phyloP scores from a whole-genome alignment of 2,113 vertebrate species.

The Heliornis fulica region DNA sequence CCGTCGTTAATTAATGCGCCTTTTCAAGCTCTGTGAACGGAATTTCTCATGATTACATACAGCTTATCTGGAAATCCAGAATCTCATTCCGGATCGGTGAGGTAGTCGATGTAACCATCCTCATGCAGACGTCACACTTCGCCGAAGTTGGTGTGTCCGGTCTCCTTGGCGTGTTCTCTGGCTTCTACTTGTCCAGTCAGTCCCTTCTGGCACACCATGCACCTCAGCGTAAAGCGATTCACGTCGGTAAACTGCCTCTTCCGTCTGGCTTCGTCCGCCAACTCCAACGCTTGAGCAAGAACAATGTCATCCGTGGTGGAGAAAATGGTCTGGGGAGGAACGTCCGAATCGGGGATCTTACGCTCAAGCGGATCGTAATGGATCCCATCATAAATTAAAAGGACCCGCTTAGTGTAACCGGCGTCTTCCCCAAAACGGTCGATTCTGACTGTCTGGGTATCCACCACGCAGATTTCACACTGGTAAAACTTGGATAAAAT shows the following conservation, averaged over 20 bases:
- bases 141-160: slow-evolving; percentile 94
- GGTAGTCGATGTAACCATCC: slow-evolving; percentile 82
- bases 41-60: slow-evolving; percentile 55
- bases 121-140: slow-evolving; percentile 82
- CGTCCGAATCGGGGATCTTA: slow-evolving; percentile 73
- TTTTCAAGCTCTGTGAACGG: slow-evolving; percentile 66
- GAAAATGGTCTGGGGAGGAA: slow-evolving; percentile 93
- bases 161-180: slow-evolving; percentile 94
- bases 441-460: slow-evolving; percentile 93
- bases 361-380: slow-evolving; percentile 95
- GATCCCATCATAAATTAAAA: slow-evolving; percentile 96
- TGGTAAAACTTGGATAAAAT: slow-evolving; percentile 96
- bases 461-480: slow-evolving; percentile 97
- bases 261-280: slow-evolving; percentile 91
- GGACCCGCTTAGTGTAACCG: slow-evolving; percentile 87
- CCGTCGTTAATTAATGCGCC: slow-evolving; percentile 47
- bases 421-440: slow-evolving; percentile 96
- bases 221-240: slow-evolving; percentile 90
- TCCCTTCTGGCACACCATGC: slow-evolving; percentile 95
- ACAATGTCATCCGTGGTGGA: slow-evolving; percentile 87
- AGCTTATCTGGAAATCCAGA: slow-evolving; percentile 73
- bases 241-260: slow-evolving; percentile 96
- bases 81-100: slow-evolving; percentile 68
- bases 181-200: slow-evolving; percentile 93
- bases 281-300: slow-evolving; percentile 90